Evolutionary conservation across 2,113 vertebrate genomes (phyloP).

Genomic region (Steatornis caripensis): DNA sequence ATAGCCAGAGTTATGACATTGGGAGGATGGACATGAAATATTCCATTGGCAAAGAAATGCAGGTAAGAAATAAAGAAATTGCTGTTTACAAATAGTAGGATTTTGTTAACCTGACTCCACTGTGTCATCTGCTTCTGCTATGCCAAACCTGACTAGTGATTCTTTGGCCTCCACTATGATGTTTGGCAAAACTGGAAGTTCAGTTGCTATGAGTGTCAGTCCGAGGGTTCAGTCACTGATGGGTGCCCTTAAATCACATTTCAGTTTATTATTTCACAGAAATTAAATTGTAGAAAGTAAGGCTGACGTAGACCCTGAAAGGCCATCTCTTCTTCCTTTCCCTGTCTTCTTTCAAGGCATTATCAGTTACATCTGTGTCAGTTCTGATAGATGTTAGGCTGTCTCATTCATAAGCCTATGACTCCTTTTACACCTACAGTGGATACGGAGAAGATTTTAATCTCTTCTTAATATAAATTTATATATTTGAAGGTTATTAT

Average conservation of each 20-base stretch:
- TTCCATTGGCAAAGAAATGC: constrained; percentile 75
- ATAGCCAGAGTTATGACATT: constrained; percentile 91
- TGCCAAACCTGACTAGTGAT: neutral
- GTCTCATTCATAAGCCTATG: neutral
- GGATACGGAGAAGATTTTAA: neutral
- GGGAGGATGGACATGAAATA: constrained; percentile 78
- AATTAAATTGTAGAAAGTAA: neutral
- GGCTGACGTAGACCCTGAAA: neutral
- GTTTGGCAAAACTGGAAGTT: neutral
- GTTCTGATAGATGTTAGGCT: neutral
- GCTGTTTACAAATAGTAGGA: neutral
- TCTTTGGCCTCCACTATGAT: neutral
- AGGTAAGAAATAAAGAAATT: constrained; percentile 71
- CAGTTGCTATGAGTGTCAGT: neutral
- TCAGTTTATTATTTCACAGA: neutral
- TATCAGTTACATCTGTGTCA: neutral
- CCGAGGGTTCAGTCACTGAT: neutral
- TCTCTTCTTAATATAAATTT: neutral
- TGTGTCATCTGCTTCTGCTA: neutral
- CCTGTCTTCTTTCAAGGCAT: neutral
- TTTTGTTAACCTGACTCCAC: neutral
- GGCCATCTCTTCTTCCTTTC: neutral
- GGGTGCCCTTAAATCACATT: neutral
- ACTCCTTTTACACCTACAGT: neutral
- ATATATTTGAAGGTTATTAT: neutral